Evolutionary conservation across 2,888 invertebrate genomes (phyloP), one percentile per base, ranked within the genome.

Genomic region (Eretmocerus hayati): DNA sequence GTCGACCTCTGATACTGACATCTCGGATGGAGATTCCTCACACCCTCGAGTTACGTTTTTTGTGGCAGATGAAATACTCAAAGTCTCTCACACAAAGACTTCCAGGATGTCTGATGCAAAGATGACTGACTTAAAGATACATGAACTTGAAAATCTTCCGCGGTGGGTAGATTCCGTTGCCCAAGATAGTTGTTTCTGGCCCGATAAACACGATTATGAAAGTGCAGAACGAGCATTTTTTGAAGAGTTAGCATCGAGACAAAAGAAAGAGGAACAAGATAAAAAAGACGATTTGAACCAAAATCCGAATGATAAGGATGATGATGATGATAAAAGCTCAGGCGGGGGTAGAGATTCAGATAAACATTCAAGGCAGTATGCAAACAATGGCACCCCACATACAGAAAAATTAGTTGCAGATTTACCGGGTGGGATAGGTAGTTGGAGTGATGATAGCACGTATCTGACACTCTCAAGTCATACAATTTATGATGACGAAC

Each of bases 381-480:
- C 56, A 6, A 56, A 50, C 40, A 37, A 49, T 41, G 59, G 58
- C 18, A 49, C 60, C 11, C 78, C 76, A 40, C 73, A 73, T 31
- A 81, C 84, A 13, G 80, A 81, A 63, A 81, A 80, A 61, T 77
- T 83, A 60, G 79, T 83, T 41, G 81, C 85, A 64, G 84, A 85
- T 71, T 74, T 88, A 56, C 88, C 88, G 5, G 86, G 86, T 53
- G 87, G 87, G 46, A 80, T 88, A 59, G 85, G 85, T 69, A 83
- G 85, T 66, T 88, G 87, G 87, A 81, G 81, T 67, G 88, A 86
- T 66, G 80, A 85, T 66, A 87, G 85, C 65, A 87, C 88, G 42
- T 87, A 87, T 63, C 74, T 88, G 61, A 77, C 83, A 61, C 66
- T 76, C 62, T 83, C 83, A 69, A 56, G 49, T 48, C 59, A 50